These are phyloP conservation scores for Cherax destructor DNA, from an alignment of 1,140 invertebrate species.

Conservation along the genomic window DNA sequence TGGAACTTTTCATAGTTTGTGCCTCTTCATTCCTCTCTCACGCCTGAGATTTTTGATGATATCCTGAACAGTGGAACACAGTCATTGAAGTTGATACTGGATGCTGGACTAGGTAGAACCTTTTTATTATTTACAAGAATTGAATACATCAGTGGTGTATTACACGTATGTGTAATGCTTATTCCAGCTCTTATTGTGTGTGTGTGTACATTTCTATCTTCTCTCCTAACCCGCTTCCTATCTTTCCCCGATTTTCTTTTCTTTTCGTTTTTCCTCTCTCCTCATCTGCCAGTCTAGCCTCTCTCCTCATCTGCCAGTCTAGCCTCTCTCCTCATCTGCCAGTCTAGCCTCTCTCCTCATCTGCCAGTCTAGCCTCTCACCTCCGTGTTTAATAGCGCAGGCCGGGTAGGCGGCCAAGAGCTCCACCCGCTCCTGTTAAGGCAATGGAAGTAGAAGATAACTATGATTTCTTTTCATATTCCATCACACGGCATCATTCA, in stretches of 20 bases:
- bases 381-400: not conserved
- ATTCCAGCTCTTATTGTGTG: too few relatives aligned
- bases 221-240: not conserved
- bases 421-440: conserved; percentile 23
- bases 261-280: not conserved
- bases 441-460: not conserved
- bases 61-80: too few relatives aligned
- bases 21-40: too few relatives aligned
- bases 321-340: not conserved
- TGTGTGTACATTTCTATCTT: not conserved
- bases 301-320: not conserved
- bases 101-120: too few relatives aligned
- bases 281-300: not conserved
- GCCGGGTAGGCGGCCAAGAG: not conserved
- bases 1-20: too few relatives aligned
- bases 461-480: too few relatives aligned
- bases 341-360: not conserved
- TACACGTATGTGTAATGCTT: too few relatives aligned
- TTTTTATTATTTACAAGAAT: too few relatives aligned
- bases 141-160: too few relatives aligned
- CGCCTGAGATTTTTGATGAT: too few relatives aligned
- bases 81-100: too few relatives aligned
- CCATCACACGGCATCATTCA: too few relatives aligned
- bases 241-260: not conserved
- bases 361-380: not conserved